Evolutionary conservation across 2,888 invertebrate genomes (phyloP).

Genomic region (Nomada fabriciana): DNA sequence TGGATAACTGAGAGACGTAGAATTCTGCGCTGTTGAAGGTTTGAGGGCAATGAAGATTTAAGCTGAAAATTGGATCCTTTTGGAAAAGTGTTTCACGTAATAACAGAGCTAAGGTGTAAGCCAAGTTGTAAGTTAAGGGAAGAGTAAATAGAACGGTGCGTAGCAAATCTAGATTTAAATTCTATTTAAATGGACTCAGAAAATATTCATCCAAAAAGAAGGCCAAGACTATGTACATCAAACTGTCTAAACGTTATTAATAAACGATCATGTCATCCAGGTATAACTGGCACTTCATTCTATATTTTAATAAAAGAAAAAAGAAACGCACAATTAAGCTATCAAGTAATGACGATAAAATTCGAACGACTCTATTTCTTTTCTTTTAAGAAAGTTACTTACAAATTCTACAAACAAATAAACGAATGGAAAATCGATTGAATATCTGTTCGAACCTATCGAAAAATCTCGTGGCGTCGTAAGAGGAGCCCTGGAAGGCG

Average conservation of each 20-base stretch:
- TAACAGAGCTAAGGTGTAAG: no score
- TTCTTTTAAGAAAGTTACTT: background rate
- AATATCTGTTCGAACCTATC: slow-evolving; percentile 85
- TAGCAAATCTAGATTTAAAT: no score
- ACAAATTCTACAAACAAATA: background rate
- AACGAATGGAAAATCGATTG: background rate
- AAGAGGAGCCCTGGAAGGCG: slow-evolving; percentile 91
- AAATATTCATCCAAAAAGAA: no score
- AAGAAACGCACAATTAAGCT: no score
- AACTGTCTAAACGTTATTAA: no score
- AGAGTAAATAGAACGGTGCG: no score
- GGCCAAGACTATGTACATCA: no score
- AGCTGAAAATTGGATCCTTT: slow-evolving; percentile 83
- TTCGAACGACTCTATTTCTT: no score
- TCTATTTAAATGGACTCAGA: no score
- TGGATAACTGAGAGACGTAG: slow-evolving; percentile 89
- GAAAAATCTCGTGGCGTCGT: slow-evolving; percentile 89
- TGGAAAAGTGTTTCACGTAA: no score
- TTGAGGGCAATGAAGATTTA: slow-evolving; percentile 89
- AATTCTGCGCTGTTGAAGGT: slow-evolving; percentile 95
- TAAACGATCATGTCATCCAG: background rate
- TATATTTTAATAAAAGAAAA: background rate
- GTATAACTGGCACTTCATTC: background rate
- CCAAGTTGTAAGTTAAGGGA: no score
- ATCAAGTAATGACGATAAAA: no score